These are phyloP conservation scores for Aspidiotus rigidus DNA, from an alignment of 2,888 invertebrate species.

Conservation along the genomic window DNA sequence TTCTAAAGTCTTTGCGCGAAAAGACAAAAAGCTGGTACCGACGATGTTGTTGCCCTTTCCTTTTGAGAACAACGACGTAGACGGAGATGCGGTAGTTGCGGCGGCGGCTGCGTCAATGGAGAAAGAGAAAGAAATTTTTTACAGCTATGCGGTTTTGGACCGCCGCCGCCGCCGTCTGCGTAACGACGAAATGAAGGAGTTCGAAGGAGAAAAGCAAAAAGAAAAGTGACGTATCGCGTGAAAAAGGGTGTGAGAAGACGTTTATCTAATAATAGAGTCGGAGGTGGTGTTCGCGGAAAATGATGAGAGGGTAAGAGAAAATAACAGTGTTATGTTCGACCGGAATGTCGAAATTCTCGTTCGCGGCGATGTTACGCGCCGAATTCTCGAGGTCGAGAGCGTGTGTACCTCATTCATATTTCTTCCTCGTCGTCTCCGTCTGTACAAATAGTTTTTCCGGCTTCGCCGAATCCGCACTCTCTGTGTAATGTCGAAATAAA, in stretches of 20 bases:
- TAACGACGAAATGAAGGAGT: not conserved
- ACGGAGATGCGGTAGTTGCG: not conserved
- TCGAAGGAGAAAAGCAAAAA: not conserved
- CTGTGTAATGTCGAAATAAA: too few species aligned
- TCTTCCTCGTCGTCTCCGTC: too few species aligned
- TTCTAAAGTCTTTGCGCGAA: too few species aligned
- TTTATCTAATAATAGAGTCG: constrained; percentile 32
- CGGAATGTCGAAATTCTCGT: constrained; percentile 4
- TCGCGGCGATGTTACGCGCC: not conserved
- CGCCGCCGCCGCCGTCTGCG: not conserved
- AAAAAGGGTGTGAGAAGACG: constrained; percentile 29
- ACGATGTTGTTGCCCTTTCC: not conserved
- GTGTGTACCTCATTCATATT: too few species aligned
- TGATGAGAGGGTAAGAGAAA: not conserved
- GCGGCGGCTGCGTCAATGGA: not conserved
- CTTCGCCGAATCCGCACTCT: too few species aligned
- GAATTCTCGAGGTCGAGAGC: too few species aligned
- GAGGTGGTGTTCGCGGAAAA: constrained; percentile 2
- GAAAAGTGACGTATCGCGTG: constrained; percentile 2
- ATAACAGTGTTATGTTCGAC: not conserved
- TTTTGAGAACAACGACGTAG: not conserved
- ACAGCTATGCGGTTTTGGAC: not conserved
- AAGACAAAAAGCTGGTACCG: not conserved
- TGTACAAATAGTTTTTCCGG: too few species aligned
- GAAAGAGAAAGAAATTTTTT: too few species aligned